Evolutionary conservation across 2,113 vertebrate species (phyloP).

Genomic region (Zingel zingel): DNA sequence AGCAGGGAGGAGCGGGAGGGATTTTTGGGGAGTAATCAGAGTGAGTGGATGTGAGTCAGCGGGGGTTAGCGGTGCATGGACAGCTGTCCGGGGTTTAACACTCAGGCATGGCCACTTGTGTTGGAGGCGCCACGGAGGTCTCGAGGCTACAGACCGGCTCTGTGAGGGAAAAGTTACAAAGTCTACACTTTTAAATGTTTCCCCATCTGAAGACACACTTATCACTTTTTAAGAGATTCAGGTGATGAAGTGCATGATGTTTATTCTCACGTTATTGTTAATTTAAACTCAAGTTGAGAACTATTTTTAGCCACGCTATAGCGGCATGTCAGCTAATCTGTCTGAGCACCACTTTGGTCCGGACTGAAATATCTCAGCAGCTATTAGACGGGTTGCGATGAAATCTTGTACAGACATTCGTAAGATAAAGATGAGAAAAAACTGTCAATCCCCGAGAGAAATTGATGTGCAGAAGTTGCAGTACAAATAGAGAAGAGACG

Average conservation of each 20-base stretch:
- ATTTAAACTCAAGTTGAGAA: neutral
- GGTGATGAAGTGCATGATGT: neutral
- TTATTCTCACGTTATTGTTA: neutral
- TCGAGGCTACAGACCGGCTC: too few species aligned
- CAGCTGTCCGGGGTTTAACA: constrained; percentile 57
- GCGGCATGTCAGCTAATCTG: neutral
- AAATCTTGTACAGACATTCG: neutral
- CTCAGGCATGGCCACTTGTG: constrained; percentile 35
- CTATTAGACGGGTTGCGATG: neutral
- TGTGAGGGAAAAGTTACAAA: too few species aligned
- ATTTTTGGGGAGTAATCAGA: constrained; percentile 12
- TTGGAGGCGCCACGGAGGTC: too few species aligned
- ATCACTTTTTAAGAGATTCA: neutral
- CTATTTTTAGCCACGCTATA: neutral
- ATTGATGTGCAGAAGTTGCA: too few species aligned
- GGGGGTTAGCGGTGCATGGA: constrained; percentile 16
- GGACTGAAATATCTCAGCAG: constrained; percentile 1
- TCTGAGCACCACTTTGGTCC: neutral
- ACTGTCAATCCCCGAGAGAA: too few species aligned
- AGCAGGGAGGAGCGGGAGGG: neutral
- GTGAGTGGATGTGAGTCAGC: constrained; percentile 1
- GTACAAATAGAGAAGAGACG: too few species aligned
- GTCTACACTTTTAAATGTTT: neutral
- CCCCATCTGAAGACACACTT: neutral
- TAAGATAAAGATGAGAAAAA: too few species aligned